Conservation (phyloP, 1,140 invertebrate genomes). For the Lanistes nyassanus region DNA sequence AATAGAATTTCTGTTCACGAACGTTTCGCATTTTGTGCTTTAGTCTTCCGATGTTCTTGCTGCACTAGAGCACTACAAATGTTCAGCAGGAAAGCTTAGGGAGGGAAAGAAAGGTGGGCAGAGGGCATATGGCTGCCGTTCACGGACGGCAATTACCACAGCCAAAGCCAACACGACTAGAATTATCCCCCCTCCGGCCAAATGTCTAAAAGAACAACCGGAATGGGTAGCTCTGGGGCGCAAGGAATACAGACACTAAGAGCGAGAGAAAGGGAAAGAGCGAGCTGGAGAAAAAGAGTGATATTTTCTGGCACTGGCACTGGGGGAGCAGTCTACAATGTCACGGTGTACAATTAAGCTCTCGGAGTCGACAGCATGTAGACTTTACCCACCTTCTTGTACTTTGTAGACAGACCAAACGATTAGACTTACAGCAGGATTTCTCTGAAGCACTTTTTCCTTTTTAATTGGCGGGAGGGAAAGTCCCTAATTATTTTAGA, state of each 20-base stretch:
- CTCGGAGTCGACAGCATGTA: too few species aligned
- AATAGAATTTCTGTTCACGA: too few species aligned
- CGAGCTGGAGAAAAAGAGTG: neutral
- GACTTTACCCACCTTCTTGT: too few species aligned
- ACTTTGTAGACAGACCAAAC: too few species aligned
- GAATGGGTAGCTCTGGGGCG: neutral
- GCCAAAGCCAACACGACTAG: neutral
- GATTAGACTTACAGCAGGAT: too few species aligned
- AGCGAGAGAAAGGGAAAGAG: neutral
- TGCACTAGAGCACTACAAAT: slow-evolving; percentile 4
- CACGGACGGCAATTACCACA: neutral
- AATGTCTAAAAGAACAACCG: neutral
- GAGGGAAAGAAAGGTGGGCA: neutral
- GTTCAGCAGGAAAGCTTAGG: neutral
- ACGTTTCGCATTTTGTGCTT: too few species aligned
- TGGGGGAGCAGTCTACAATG: too few species aligned
- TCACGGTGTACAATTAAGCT: too few species aligned
- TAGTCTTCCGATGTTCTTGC: neutral
- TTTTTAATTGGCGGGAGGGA: too few species aligned
- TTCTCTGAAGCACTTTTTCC: too few species aligned
- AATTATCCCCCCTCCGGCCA: slow-evolving; percentile 1
- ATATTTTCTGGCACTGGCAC: neutral
- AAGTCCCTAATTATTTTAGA: too few species aligned
- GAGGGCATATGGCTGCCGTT: slow-evolving; percentile 2
- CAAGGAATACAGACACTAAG: neutral